These are phyloP conservation scores for Serinus canaria DNA, from an alignment of 2,113 vertebrate genomes.

Conservation along the genomic window DNA sequence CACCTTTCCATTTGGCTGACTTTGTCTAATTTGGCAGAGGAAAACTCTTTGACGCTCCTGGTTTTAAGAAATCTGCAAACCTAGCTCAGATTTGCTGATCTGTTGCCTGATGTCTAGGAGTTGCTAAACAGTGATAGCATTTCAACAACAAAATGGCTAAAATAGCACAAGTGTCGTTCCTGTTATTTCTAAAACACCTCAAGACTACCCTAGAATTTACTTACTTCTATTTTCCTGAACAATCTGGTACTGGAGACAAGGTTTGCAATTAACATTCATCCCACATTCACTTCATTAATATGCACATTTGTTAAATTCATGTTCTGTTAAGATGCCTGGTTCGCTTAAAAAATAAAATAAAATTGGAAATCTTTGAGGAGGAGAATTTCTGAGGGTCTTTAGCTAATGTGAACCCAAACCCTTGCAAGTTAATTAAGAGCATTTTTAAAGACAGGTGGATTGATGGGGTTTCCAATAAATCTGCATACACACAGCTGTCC, in stretches of 20 bases:
- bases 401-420: not conserved
- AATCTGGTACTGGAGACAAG: not conserved
- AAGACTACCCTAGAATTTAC: not conserved
- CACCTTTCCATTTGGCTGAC: slow-evolving; percentile 41
- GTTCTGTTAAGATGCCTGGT: not conserved
- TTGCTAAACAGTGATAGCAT: not conserved
- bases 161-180: not conserved
- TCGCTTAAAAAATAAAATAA: not conserved
- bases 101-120: not conserved
- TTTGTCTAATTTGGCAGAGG: not conserved
- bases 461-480: not conserved
- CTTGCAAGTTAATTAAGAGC: not conserved
- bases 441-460: not conserved
- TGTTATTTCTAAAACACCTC: not conserved
- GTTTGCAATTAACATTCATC: not conserved
- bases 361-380: not conserved
- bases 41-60: not conserved
- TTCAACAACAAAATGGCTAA: not conserved
- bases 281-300: not conserved
- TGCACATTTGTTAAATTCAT: not conserved
- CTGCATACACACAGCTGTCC: not conserved
- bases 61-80: not conserved
- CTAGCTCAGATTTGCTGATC: not conserved
- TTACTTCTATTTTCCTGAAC: not conserved
- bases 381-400: not conserved